Conservation (phyloP, 2,888 invertebrate species). For the Hydriomena furcata region DNA sequence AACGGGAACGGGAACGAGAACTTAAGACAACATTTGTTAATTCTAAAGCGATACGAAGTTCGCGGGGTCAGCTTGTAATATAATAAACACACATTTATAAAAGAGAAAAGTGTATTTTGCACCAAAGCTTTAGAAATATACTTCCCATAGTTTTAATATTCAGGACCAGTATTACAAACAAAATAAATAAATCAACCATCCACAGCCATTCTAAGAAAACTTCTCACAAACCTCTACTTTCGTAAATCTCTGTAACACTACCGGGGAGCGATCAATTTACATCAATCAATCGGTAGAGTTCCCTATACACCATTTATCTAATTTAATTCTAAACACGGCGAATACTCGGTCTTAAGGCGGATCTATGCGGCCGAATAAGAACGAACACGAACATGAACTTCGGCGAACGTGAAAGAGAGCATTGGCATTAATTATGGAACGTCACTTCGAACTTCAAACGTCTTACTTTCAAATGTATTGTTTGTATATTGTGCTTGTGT, state of each 20-base stretch:
- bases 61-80: too few relatives aligned
- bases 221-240: slow-evolving; percentile 25
- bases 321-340: slow-evolving; percentile 34
- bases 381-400: too few relatives aligned
- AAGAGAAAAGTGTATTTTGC: too few relatives aligned
- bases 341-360: slow-evolving; percentile 16
- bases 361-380: slow-evolving; percentile 7
- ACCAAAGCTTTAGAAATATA: background rate
- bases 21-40: too few relatives aligned
- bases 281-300: slow-evolving; percentile 52
- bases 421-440: too few relatives aligned
- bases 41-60: too few relatives aligned
- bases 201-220: slow-evolving; percentile 16
- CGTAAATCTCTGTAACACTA: slow-evolving; percentile 31
- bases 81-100: too few relatives aligned
- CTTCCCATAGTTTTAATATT: slow-evolving; percentile 13
- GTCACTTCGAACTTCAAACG: too few relatives aligned
- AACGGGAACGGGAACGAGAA: too few relatives aligned
- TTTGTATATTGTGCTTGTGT: too few relatives aligned
- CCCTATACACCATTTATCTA: slow-evolving; percentile 33
- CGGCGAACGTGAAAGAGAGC: too few relatives aligned
- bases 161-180: slow-evolving; percentile 9
- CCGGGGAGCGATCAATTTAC: slow-evolving; percentile 48
- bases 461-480: too few relatives aligned
- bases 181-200: slow-evolving; percentile 20